These are phyloP conservation scores for Buceros bicornis DNA, from an alignment of 2,797 vertebrate genomes.

Conservation along the genomic window DNA sequence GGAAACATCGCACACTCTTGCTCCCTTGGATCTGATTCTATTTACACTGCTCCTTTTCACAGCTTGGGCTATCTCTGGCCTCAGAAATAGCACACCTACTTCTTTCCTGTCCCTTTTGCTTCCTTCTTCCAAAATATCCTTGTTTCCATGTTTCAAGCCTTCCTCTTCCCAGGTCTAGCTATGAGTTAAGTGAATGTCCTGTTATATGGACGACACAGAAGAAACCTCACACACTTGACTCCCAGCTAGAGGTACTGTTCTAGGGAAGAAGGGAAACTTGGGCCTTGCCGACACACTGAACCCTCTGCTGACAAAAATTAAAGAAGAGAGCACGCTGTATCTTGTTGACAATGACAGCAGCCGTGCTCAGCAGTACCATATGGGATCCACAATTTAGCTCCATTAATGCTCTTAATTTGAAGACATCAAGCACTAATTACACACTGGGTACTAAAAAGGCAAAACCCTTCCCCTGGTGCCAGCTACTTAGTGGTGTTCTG, in stretches of 20 bases:
- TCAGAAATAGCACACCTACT: neutral
- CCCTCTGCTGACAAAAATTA: conserved; percentile 64
- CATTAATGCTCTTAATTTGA: conserved; percentile 93
- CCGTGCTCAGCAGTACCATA: conserved; percentile 88
- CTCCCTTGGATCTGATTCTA: neutral
- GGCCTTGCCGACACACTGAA: conserved; percentile 22
- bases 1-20: neutral
- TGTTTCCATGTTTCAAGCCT: neutral
- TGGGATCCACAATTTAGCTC: conserved; percentile 92
- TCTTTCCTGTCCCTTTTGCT: neutral
- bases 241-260: neutral
- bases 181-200: neutral
- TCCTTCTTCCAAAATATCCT: neutral
- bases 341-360: conserved; percentile 84
- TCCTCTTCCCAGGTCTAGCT: neutral
- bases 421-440: conserved; percentile 88
- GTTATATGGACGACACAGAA: accelerated
- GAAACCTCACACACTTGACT: neutral
- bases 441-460: conserved; percentile 86
- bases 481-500: conserved; percentile 82
- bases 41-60: neutral
- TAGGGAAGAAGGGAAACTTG: neutral
- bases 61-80: neutral
- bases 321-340: conserved; percentile 72
- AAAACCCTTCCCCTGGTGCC: conserved; percentile 82